Evolutionary conservation across 2,113 vertebrate genomes (phyloP), one percentile per base, ranked within the genome.

Genomic region (Corythoichthys intestinalis): DNA sequence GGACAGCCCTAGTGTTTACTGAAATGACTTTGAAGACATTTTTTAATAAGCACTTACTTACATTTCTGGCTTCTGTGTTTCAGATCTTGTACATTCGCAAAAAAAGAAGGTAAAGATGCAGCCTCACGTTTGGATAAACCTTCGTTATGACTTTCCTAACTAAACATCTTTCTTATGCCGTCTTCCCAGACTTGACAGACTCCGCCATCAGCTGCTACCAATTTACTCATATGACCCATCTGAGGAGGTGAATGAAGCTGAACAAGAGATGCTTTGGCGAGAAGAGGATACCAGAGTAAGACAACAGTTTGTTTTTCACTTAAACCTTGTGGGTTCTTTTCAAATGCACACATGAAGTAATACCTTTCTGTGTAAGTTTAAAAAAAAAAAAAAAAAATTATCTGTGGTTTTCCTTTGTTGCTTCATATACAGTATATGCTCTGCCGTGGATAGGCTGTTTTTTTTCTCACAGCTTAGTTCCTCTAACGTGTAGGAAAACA

Each of bases 221-320:
- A 92, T 97, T 80, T 98, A 98, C 76, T 94, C 94, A 9, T 98
- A 98, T 0, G 97, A 98, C 87, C 96, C 97, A 0, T 91, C 95
- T 0, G 97, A 98, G 79, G 97, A 98, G 69, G 87, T 96, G 6
- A 93, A 94, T 0, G 97, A 98, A 77, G 94, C 93, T 0, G 97
- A 98, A 68, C 95, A 95, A 74, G 96, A 98, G 67, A 92, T 96
- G 4, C 81, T 98, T 35, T 93, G 92, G 77, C 94, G 88, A 37
- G 91, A 93, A 0, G 94, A 96, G 47, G 95, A 96, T 70, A 83
- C 93, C 0, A 94, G 92, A 94, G 97, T 98, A 85, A n/a, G 80
- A 62, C 15, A n/a, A 37, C 47, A 5, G 9, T 34, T 0, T 13
- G 1, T 1, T 66, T 67, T 65, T 37, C 11, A 68, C 3, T 62